Evolutionary conservation across 2,113 vertebrate genomes (phyloP), one percentile per base, ranked within the genome.

Genomic region (Phaetusa simplex): DNA sequence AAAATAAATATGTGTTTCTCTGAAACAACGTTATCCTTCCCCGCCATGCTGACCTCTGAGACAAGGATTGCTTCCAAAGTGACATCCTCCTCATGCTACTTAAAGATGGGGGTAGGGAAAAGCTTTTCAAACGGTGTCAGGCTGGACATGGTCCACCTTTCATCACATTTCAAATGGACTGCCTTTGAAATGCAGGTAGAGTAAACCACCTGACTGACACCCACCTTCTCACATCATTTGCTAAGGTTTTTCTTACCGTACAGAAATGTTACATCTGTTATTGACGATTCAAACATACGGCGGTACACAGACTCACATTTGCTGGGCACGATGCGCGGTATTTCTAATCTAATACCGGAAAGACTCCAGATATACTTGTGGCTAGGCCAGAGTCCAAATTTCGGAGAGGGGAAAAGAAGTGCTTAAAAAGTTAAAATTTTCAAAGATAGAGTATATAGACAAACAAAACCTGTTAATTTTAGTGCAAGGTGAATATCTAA

Each of bases 71-170:
- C 73, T 94, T 78, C 89, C 90, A 86, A 88, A 95, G 34, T 32
- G 11, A 65, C 79, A 32, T 53, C 26, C 93, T 36, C 59, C 40
- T 88, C 34, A 5, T 56, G 38, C 40, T 73, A 9, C 47, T 67
- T 93, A 76, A 90, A 93, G 80, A 17, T 42, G 10, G 17, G 64
- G 6, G 3, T 38, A 76, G 65, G 52, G 34, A 94, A 70, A 84
- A 90, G 76, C 73, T 95, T 95, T 95, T 76, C 69, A 95, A 95
- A 94, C 70, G 61, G 69, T 66, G 66, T 86, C 92, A 93, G 66
- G 24, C 45, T 52, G 42, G 85, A 89, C 40, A 67, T 26, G 23
- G 77, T 78, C 53, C 87, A 84, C 58, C 73, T 88, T 97, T 96
- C 73, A 80, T 70, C 47, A 12, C 69, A 52, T 94, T 95, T 90